Evolutionary conservation across 2,797 vertebrate species (phyloP), one percentile per base, ranked within the genome.

Genomic region (Catamblyrhynchus diadema): DNA sequence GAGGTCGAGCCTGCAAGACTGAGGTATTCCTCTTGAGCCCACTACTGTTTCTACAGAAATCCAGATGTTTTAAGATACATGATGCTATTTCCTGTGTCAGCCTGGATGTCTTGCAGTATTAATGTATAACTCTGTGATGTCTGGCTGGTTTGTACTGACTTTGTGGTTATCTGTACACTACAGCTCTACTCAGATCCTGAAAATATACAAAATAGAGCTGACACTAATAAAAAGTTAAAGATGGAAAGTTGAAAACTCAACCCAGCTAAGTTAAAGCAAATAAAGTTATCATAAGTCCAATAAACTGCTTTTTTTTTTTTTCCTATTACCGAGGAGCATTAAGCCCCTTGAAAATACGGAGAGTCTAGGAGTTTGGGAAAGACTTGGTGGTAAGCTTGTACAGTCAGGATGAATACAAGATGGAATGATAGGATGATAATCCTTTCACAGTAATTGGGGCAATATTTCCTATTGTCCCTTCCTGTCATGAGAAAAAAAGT

Each of bases 401-500:
- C 19, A 8, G 64, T 83, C 35, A 48, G 21, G 21, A 17, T 79
- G 56, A 57, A 32, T 39, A 12, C 6, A 47, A 60, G 37, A 70
- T 44, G 14, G 2, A 28, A 35, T 72, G 54, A 24, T 0, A 2
- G 20, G 3, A 14, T 72, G 37, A 75, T 24, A 75, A 24, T 80
- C 14, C 8, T 86, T 81, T 75, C 12, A 42, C 21, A 84, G 18
- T 18, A 6, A 16, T 61, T 5, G 3, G 44, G 14, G 10, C 24
- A 23, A 0, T 24, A 28, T 66, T 59, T 73, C 35, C 37, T 32
- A 25, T 33, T 0, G 0, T 75, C 12, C 5, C 7, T 79, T 81
- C 18, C 21, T 88, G 23, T 39, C 0, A 0, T 30, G 45, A 64
- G 60, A 77, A 60, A 57, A 39, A 0, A 83, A 47, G 2, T 37